Evolutionary conservation across 2,888 invertebrate genomes (phyloP), one percentile per base, ranked within the genome.

Genomic region (Drymonia ruficornis): DNA sequence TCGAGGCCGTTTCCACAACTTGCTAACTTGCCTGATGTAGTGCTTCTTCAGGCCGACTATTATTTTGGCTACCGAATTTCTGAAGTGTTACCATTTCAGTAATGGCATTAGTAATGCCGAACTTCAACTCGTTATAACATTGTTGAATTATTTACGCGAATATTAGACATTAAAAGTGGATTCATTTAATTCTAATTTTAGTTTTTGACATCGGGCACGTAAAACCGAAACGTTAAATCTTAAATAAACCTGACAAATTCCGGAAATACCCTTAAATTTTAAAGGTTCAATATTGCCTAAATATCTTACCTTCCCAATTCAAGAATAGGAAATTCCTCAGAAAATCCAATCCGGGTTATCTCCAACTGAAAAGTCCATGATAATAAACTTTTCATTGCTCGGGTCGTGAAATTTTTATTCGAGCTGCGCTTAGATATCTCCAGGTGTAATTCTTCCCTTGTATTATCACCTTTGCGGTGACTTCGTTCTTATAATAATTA

Each of bases 401-500:
- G 9, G 3, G 36, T n/a, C 36, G 36, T 36, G n/a, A 36, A 12
- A 36, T 6, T 65, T 59, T 63, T 62, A 69, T 54, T 60, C 44
- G 55, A 46, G 52, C 52, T 54, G 50, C 49, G 46, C 31, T 9
- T 1, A 36, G 54, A 61, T 64, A 60, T 61, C 63, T 62, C 52
- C 50, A 56, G 58, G 53, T 59, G 36, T 13, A 43, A 19, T 43
- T 57, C 63, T 67, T 66, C 66, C 53, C 55, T 49, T 48, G 49
- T 58, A 61, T 62, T 61, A 69, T 69, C 69, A 69, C 70, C 69
- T 72, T 55, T 60, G 61, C 69, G 63, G 59, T 65, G 74, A 68
- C 63, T 74, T 67, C 67, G 65, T 65, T 72, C 66, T 64, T 53
- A 70, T 58, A 55, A 71, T 75, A 76, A 80, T 79, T 80, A 79